Evolutionary conservation across 2,888 invertebrate species (phyloP).

Genomic region (Toxonevra muliebris): DNA sequence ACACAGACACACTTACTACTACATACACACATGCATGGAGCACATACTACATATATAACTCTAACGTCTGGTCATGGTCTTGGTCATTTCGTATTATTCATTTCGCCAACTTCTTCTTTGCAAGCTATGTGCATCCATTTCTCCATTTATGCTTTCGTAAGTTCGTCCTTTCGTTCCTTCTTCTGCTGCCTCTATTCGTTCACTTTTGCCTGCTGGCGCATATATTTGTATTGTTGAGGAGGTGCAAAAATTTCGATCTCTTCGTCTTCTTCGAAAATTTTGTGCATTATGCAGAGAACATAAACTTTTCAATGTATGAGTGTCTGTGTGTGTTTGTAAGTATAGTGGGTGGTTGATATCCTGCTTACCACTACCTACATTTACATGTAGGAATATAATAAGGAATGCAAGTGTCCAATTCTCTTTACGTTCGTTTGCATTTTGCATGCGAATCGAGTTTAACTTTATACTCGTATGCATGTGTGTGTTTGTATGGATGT

Average conservation of each 20-base stretch:
- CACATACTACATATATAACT: too few species aligned
- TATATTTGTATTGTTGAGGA: background rate
- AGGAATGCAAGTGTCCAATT: background rate
- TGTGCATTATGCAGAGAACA: background rate
- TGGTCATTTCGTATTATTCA: background rate
- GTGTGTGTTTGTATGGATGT: conserved; percentile 20
- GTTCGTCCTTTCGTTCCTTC: too few species aligned
- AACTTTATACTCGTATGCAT: background rate
- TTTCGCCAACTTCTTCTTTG: too few species aligned
- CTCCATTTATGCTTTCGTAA: too few species aligned
- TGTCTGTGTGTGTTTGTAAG: conserved; percentile 1
- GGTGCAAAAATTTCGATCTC: conserved; percentile 4
- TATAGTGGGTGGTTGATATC: background rate
- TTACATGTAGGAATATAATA: background rate
- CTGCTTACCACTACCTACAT: conserved; percentile 6
- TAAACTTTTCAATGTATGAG: too few species aligned
- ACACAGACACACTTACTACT: background rate
- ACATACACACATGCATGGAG: background rate
- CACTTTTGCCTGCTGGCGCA: conserved; percentile 6
- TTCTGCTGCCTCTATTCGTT: too few species aligned
- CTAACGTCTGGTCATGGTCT: background rate
- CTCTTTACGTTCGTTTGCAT: background rate
- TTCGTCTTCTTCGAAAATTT: background rate
- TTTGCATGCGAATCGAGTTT: background rate
- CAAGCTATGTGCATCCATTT: too few species aligned